Conservation (phyloP, 2,113 vertebrate genomes). For the Amblyopsis rosae region DNA sequence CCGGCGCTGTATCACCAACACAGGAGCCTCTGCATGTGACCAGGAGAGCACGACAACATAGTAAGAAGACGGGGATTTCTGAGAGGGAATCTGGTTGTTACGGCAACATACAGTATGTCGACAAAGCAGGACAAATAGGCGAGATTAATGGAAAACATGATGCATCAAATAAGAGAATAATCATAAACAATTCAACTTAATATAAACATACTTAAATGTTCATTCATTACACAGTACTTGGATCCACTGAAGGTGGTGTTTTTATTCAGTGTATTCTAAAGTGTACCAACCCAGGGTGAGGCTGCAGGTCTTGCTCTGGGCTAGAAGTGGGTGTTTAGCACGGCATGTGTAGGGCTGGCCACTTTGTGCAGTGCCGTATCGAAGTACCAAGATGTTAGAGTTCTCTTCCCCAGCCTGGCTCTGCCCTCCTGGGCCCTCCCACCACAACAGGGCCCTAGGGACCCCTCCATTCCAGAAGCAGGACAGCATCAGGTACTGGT, state of each 20-base stretch:
- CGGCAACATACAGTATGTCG: too few relatives aligned
- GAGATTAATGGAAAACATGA: too few relatives aligned
- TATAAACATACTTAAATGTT: too few relatives aligned
- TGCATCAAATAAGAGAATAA: too few relatives aligned
- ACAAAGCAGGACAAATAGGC: too few relatives aligned
- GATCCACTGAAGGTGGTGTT: too few relatives aligned
- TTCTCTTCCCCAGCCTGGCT: constrained; percentile 67
- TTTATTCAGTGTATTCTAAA: too few relatives aligned
- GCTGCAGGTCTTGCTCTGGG: constrained; percentile 68
- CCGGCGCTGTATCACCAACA: constrained; percentile 73
- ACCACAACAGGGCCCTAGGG: constrained; percentile 78
- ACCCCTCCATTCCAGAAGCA: constrained; percentile 85
- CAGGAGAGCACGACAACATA: too few relatives aligned
- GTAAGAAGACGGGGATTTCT: too few relatives aligned
- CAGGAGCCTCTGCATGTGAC: constrained; percentile 76
- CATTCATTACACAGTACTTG: too few relatives aligned
- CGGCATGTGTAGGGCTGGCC: constrained; percentile 80
- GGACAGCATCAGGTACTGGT: constrained; percentile 81
- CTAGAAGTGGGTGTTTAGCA: constrained; percentile 79
- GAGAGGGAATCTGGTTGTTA: too few relatives aligned
- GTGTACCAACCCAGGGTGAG: constrained; percentile 80
- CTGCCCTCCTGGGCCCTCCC: constrained; percentile 70
- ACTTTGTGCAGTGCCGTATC: constrained; percentile 59
- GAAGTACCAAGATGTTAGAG: constrained; percentile 75
- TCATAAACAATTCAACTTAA: too few relatives aligned